Conservation (phyloP, 2,797 vertebrate species). For the Anabacerthia variegaticeps region DNA sequence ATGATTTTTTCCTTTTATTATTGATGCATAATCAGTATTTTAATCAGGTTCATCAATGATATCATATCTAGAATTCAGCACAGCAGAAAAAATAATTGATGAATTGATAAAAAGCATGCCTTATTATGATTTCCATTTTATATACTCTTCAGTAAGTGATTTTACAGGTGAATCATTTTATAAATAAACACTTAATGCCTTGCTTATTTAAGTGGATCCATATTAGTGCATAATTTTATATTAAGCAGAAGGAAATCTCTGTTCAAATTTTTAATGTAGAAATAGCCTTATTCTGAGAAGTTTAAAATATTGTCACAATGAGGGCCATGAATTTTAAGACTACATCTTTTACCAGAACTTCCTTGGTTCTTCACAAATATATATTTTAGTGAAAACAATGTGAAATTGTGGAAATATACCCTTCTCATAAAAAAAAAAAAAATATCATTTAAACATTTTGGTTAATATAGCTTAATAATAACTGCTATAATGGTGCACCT, state of each 20-base stretch:
- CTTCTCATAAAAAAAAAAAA: neutral
- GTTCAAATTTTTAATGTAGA: neutral
- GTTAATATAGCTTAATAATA: neutral
- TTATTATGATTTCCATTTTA: neutral
- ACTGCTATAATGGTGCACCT: neutral
- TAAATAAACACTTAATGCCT: neutral
- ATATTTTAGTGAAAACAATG: neutral
- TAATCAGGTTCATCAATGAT: constrained; percentile 38
- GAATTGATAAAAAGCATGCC: constrained; percentile 17
- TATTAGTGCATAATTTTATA: neutral
- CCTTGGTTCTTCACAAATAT: neutral
- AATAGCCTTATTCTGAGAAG: neutral
- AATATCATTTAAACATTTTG: neutral
- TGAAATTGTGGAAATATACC: neutral
- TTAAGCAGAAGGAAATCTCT: neutral
- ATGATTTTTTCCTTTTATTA: constrained; percentile 73
- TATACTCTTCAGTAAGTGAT: neutral
- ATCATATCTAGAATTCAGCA: constrained; percentile 24
- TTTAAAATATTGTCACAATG: neutral
- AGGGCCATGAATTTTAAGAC: neutral
- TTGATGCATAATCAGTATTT: constrained; percentile 70
- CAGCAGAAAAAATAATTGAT: constrained; percentile 55
- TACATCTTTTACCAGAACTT: neutral
- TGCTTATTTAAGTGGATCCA: neutral
- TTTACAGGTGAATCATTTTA: neutral